Evolutionary conservation across 2,888 invertebrate species (phyloP), one percentile per base, ranked within the genome.

Genomic region (Ophraella communa): DNA sequence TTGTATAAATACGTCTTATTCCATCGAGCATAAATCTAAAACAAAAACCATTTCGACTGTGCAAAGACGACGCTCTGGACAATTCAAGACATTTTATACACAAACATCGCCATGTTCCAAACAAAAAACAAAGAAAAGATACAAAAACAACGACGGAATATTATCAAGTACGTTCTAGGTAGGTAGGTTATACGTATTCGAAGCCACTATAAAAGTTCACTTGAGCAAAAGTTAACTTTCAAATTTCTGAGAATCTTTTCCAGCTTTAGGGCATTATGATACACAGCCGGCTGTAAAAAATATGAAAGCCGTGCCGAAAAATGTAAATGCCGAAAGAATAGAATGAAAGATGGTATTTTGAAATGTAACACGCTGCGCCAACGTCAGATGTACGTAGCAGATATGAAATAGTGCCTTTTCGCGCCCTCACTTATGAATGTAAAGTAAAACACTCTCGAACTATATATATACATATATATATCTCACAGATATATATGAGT

Each of bases 281-380:
- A 63, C 55, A 60, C 63, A n/a, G 60, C 64, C 17, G 33, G 57
- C 44, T 47, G 49, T 54, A 62, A 66, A 67, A 65, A 73, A 71
- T 70, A 70, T 65, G 72, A 70, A 70, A 69, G 68, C 69, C 73
- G 76, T 75, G 76, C 75, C 30, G 67, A 63, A n/a, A n/a, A 65
- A 65, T 63, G 79, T 78, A 80, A 81, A 81, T 80, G 79, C 74
- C 73, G 73, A 79, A 80, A 80, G 79, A 81, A 80, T 80, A 69
- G 79, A 78, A 81, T 80, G 80, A 80, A 79, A 79, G 80, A 81
- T 81, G 80, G 78, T 77, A 76, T 79, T 79, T 79, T 79, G 79
- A 80, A 81, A 80, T 78, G 75, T 74, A 75, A 72, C 78, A 79
- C 78, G 78, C 79, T 78, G 80, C 76, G 76, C 79, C 73, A 73